Evolutionary conservation across 2,113 vertebrate species (phyloP), one percentile per base, ranked within the genome.

Genomic region (Haemorhous mexicanus): DNA sequence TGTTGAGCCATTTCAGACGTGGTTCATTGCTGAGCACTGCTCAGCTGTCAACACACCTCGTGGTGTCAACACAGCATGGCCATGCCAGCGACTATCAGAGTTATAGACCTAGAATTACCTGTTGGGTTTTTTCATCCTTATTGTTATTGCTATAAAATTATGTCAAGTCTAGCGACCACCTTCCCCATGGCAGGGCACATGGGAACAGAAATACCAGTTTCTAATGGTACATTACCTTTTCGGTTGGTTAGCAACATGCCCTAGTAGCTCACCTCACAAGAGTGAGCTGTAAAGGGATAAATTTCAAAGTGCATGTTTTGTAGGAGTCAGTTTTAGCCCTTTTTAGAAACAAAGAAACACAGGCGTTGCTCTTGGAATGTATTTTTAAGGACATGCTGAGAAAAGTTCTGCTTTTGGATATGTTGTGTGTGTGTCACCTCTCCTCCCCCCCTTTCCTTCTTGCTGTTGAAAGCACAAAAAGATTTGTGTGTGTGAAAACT

Each of bases 401-500:
- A 80, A 66, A 91, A 50, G 37, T 41, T 91, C 73, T 17, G 2
- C 47, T 66, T 84, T 88, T 70, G 50, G 50, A 62, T 78, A 20
- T 10, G 16, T 32, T 79, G 8, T 73, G 20, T 82, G 18, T 81
- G 13, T 81, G 22, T 53, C n/a, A 30, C 30, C 11, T 75, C 46
- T 73, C 55, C 52, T 66, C 22, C 16, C 44, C 11, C 4, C 11
- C 5, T 50, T 75, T 58, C n/a, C n/a, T 74, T 86, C n/a, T 86
- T 1, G 3, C 82, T 92, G 52, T 94, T 94, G 62, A 91, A 89
- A 94, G 50, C 67, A 75, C 49, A 32, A 49, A 58, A 91, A 37
- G 61, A 76, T 84, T 64, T 74, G 27, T 70, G 43, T 84, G 22
- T 81, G 26, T 93, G 62, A 95, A 94, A 52, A 46, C 68, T 95